These are phyloP conservation scores for Deilephila porcellus DNA, from an alignment of 2,888 invertebrate species.

Conservation along the genomic window DNA sequence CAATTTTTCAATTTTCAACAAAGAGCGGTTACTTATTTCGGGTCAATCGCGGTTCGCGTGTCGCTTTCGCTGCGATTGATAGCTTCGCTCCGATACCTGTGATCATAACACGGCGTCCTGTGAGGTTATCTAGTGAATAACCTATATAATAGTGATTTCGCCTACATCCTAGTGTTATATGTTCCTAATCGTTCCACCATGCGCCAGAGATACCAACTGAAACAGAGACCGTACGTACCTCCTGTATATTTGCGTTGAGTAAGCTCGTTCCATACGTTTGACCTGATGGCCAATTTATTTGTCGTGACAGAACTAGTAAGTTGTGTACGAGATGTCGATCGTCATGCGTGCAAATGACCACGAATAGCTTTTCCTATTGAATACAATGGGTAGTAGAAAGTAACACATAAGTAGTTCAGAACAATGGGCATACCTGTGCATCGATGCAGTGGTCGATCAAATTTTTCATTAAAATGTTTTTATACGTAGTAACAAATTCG, in stretches of 20 bases:
- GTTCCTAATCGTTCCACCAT: slow-evolving; percentile 59
- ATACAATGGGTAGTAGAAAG: slow-evolving; percentile 71
- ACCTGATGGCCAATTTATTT: slow-evolving; percentile 53
- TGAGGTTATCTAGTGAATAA: slow-evolving; percentile 65
- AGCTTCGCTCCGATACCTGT: slow-evolving; percentile 46
- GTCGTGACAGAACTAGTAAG: slow-evolving; percentile 53
- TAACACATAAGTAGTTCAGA: slow-evolving; percentile 53
- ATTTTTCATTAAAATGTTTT: neutral
- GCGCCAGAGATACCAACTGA: slow-evolving; percentile 82
- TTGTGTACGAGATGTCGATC: slow-evolving; percentile 55
- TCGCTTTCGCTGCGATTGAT: slow-evolving; percentile 48
- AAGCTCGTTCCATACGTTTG: slow-evolving; percentile 48
- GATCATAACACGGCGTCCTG: slow-evolving; percentile 53
- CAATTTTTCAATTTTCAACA: slow-evolving; percentile 63
- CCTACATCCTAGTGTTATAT: slow-evolving; percentile 47
- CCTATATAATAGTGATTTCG: slow-evolving; percentile 69
- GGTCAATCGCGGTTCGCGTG: slow-evolving; percentile 50
- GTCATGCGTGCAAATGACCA: slow-evolving; percentile 54
- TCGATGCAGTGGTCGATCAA: slow-evolving; percentile 28
- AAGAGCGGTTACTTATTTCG: slow-evolving; percentile 48
- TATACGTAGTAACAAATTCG: slow-evolving; percentile 4
- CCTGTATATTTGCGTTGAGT: slow-evolving; percentile 44
- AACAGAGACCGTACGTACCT: slow-evolving; percentile 80
- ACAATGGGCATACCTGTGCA: slow-evolving; percentile 70
- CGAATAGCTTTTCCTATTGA: slow-evolving; percentile 53